Percentiles rank a stretch among this genome's conserved stretches.
Evolutionary conservation across 2,888 invertebrate species (phyloP).

Genomic region (Ametastegia equiseti): DNA sequence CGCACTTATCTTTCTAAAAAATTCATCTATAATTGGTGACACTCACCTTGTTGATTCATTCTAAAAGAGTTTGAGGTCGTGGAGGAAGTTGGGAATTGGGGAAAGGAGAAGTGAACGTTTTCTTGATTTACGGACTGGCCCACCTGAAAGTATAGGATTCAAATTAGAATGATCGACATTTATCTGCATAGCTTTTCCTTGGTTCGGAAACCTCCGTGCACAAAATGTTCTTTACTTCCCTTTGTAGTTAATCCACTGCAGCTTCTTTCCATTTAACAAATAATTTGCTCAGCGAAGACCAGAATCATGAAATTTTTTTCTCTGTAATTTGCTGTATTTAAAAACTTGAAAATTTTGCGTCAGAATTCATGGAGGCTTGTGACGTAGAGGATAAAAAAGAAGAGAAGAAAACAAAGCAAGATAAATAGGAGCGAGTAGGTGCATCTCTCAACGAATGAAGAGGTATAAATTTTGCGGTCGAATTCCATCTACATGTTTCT

Average conservation of each 20-base stretch:
- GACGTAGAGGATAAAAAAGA: neutral
- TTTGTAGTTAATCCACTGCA: neutral
- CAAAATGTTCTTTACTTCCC: neutral
- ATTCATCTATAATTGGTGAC: no score
- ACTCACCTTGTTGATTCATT: slow-evolving; percentile 39
- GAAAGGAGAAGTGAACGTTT: neutral
- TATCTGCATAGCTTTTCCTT: neutral
- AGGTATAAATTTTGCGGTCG: neutral
- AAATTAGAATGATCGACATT: neutral
- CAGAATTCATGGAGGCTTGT: neutral
- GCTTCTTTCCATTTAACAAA: neutral
- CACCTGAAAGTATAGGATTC: neutral
- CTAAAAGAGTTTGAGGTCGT: neutral
- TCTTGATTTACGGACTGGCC: neutral
- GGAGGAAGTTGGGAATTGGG: neutral
- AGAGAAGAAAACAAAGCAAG: no score
- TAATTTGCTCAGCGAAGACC: neutral
- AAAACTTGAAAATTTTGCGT: slow-evolving; percentile 14
- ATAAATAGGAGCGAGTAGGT: neutral
- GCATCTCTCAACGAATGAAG: neutral
- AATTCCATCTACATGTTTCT: neutral
- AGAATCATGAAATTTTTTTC: neutral
- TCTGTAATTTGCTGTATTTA: no score
- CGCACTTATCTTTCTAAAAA: no score
- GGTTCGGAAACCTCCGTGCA: neutral